phyloP scores from a whole-genome alignment of 2,888 invertebrate species.

The Timandra comae region DNA sequence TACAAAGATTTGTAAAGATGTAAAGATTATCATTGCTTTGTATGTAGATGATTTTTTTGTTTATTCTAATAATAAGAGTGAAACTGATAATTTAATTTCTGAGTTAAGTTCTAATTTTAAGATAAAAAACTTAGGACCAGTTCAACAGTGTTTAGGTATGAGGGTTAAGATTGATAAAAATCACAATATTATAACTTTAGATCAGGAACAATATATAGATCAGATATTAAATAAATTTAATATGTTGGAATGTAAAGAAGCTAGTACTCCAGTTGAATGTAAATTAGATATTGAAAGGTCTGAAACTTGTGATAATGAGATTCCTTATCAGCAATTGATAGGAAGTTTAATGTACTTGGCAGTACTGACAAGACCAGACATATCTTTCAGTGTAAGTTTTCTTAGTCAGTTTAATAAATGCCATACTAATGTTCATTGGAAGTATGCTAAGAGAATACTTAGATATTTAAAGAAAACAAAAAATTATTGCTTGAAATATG shows the following conservation, averaged over 20 bases:
- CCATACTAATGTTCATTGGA: slow-evolving; percentile 1
- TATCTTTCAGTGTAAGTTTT: slow-evolving; percentile 1
- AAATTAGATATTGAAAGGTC: neutral
- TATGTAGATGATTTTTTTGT: slow-evolving; percentile 3
- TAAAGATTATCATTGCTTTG: neutral
- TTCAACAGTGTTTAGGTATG: neutral
- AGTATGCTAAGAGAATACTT: neutral
- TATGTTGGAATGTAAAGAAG: slow-evolving; percentile 2
- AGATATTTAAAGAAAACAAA: neutral
- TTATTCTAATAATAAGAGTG: neutral
- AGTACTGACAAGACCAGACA: slow-evolving; percentile 3
- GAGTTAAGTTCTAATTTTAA: neutral
- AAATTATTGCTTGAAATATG: neutral
- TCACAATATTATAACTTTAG: neutral
- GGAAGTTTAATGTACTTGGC: slow-evolving; percentile 4
- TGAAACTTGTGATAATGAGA: neutral
- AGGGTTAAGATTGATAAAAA: neutral
- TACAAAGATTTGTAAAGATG: neutral
- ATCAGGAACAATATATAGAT: slow-evolving; percentile 1
- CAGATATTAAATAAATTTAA: neutral
- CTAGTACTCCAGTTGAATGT: neutral
- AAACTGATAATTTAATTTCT: neutral
- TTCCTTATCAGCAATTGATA: neutral
- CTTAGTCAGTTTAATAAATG: slow-evolving; percentile 2
- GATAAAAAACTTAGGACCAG: slow-evolving; percentile 2